Conservation (phyloP, 2,113 vertebrate species). For the Bombycilla garrulus region DNA sequence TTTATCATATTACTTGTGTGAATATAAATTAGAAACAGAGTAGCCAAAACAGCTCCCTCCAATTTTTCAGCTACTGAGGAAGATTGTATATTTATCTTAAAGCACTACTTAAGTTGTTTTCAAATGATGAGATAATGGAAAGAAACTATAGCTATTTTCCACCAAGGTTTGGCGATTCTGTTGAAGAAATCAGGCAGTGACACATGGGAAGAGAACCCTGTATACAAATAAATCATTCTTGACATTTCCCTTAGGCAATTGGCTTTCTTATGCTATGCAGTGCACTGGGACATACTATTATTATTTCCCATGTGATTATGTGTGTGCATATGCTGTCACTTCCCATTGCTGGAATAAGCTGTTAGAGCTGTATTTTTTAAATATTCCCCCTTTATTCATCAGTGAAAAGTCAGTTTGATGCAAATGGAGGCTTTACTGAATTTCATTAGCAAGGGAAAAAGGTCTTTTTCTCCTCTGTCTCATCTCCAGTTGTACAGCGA, state of each 20-base stretch:
- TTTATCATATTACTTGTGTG: background rate
- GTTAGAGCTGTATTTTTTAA: slow-evolving; percentile 53
- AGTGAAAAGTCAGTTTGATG: slow-evolving; percentile 58
- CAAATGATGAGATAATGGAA: background rate
- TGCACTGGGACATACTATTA: slow-evolving; percentile 34
- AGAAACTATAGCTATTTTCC: background rate
- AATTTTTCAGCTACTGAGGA: background rate
- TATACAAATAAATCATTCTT: slow-evolving; percentile 64
- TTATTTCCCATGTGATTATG: slow-evolving; percentile 66
- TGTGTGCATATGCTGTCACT: slow-evolving; percentile 63
- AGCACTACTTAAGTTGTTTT: background rate
- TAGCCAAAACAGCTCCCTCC: background rate
- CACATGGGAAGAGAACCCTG: slow-evolving; percentile 10
- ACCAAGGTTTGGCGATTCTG: background rate
- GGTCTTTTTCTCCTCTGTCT: background rate
- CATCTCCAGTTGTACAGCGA: background rate
- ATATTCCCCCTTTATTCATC: slow-evolving; percentile 36
- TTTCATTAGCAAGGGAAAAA: slow-evolving; percentile 24
- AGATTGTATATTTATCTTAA: background rate
- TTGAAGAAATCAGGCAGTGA: slow-evolving; percentile 55
- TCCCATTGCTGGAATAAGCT: slow-evolving; percentile 60
- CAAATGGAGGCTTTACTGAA: slow-evolving; percentile 56
- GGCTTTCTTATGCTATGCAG: slow-evolving; percentile 38
- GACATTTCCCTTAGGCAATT: slow-evolving; percentile 66
- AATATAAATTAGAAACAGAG: background rate